Evolutionary conservation across 2,888 invertebrate genomes (phyloP).

Genomic region (Melanophora roralis): DNA sequence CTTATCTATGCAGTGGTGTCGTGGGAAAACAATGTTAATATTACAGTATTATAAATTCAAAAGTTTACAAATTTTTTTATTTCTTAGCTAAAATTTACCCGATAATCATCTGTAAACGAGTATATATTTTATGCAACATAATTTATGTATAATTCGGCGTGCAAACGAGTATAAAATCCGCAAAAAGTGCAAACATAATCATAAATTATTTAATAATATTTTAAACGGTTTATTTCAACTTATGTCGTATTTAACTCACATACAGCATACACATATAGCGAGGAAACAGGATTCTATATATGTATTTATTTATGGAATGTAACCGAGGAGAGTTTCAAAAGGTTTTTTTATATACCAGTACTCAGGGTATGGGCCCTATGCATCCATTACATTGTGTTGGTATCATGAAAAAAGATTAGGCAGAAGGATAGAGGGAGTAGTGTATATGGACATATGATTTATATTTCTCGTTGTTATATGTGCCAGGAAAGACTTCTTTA

Average conservation of each 20-base stretch:
- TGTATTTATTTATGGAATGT: no score
- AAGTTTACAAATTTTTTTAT: conserved; percentile 22
- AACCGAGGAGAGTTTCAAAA: no score
- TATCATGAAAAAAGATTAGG: no score
- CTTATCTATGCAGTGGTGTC: not conserved
- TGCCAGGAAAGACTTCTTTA: no score
- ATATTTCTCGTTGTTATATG: no score
- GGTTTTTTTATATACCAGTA: no score
- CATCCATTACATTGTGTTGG: no score
- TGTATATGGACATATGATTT: no score
- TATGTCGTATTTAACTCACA: not conserved
- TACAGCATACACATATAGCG: not conserved
- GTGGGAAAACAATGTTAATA: not conserved
- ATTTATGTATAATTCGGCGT: conserved; percentile 12
- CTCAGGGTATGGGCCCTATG: no score
- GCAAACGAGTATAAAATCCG: conserved; percentile 6
- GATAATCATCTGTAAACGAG: conserved; percentile 14
- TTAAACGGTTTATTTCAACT: conserved; percentile 48
- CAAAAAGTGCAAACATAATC: conserved; percentile 24
- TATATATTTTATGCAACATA: conserved; percentile 20
- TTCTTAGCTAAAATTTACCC: conserved; percentile 31
- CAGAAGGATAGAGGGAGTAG: no score
- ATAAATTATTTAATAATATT: conserved; percentile 49
- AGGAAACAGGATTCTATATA: no score
- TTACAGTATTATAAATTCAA: conserved; percentile 14